Evolutionary conservation across 2,888 invertebrate genomes (phyloP).

Genomic region (Resseliella maxima): DNA sequence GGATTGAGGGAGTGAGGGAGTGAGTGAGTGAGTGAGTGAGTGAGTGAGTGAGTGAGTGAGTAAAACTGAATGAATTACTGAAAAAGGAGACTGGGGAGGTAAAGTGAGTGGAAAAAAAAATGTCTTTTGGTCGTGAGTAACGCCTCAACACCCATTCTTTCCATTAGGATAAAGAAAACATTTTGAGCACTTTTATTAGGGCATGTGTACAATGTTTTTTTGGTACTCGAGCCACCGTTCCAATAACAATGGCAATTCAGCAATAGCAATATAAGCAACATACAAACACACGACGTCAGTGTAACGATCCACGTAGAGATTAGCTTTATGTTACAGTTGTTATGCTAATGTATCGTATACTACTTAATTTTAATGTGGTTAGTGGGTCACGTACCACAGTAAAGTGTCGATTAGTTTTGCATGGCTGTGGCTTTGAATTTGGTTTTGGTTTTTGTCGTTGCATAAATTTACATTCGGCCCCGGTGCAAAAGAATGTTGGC

Average conservation of each 20-base stretch:
- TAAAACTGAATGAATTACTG: no score
- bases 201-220: background rate
- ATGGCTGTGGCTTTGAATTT: slow-evolving; percentile 49
- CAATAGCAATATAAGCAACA: background rate
- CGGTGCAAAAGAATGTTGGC: background rate
- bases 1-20: background rate
- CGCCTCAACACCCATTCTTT: background rate
- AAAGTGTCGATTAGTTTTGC: slow-evolving; percentile 53
- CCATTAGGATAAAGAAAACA: background rate
- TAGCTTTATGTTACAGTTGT: slow-evolving; percentile 51
- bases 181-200: slow-evolving; percentile 14
- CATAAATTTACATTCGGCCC: slow-evolving; percentile 28
- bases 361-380: slow-evolving; percentile 51
- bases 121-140: slow-evolving; percentile 3
- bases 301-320: slow-evolving; percentile 44
- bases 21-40: background rate
- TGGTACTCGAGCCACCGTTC: background rate
- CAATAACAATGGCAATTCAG: slow-evolving; percentile 15
- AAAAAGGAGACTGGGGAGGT: no score
- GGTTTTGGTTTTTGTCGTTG: slow-evolving; percentile 51
- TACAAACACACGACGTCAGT: background rate
- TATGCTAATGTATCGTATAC: slow-evolving; percentile 53
- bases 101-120: slow-evolving; percentile 1
- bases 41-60: background rate
- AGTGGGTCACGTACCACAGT: slow-evolving; percentile 51